Evolutionary conservation across 23 tunicate genomes (phyloP).

Genomic region (Styela plicata): DNA sequence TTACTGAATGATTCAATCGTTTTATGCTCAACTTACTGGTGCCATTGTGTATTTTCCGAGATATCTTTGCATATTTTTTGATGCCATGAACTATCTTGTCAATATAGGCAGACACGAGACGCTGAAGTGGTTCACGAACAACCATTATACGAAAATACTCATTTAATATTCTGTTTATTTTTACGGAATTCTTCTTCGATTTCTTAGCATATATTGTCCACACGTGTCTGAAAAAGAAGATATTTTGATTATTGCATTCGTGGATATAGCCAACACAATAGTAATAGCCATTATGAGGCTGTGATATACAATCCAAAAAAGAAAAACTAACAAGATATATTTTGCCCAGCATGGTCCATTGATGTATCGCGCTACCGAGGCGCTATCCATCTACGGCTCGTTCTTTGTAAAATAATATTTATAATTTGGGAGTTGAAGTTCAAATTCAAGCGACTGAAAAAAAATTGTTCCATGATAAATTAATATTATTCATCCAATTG

Average conservation of each 20-base stretch:
- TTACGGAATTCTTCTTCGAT: not conserved
- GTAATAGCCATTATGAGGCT: not conserved
- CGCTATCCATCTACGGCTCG: too few relatives aligned
- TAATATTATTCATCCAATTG: too few relatives aligned
- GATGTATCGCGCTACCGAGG: too few relatives aligned
- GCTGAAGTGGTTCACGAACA: not conserved
- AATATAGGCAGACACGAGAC: not conserved
- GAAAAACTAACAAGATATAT: too few relatives aligned
- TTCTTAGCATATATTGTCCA: not conserved
- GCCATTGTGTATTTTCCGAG: not conserved
- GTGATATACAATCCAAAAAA: too few relatives aligned
- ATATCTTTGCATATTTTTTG: not conserved
- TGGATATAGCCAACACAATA: not conserved
- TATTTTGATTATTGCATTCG: not conserved
- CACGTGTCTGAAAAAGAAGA: not conserved
- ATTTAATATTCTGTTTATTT: not conserved
- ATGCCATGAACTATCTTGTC: not conserved
- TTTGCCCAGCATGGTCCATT: not conserved
- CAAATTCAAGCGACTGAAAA: too few relatives aligned
- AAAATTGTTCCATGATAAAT: too few relatives aligned
- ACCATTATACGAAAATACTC: not conserved
- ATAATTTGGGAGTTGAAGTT: too few relatives aligned
- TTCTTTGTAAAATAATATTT: too few relatives aligned
- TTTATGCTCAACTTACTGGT: not conserved
- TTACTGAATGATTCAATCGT: not conserved